These are phyloP conservation scores for Camponotus pennsylvanicus DNA, from an alignment of 1,140 invertebrate genomes.

Conservation along the genomic window DNA sequence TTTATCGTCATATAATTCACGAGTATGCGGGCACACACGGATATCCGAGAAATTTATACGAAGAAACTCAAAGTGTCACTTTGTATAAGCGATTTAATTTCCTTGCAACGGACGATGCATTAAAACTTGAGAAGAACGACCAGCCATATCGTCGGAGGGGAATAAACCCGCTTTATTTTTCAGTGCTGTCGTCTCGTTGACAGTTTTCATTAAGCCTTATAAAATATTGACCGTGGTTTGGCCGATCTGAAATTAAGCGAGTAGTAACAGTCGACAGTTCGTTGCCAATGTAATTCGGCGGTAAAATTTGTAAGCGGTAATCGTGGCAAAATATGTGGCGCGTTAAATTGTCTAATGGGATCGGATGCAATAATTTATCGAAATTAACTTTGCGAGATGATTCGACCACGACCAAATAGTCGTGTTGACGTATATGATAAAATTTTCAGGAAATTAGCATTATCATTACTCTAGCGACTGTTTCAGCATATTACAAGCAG, in stretches of 20 bases:
- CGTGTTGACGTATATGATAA: constrained; percentile 10
- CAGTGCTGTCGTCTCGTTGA: constrained; percentile 17
- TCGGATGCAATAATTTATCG: constrained; percentile 47
- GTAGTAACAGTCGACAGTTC: constrained; percentile 3
- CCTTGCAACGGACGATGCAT: constrained; percentile 24
- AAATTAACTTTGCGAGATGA: constrained; percentile 51
- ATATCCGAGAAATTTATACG: background rate
- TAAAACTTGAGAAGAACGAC: constrained; percentile 31
- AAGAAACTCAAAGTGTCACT: background rate
- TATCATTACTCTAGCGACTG: background rate
- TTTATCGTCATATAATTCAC: constrained; percentile 34
- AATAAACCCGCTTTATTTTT: constrained; percentile 46
- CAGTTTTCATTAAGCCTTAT: constrained; percentile 57
- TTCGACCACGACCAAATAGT: constrained; percentile 36
- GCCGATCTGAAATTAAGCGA: constrained; percentile 55
- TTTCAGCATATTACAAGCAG: background rate
- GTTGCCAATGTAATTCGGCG: background rate
- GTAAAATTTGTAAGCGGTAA: constrained; percentile 48
- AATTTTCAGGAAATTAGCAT: constrained; percentile 51
- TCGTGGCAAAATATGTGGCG: constrained; percentile 41
- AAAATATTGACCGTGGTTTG: constrained; percentile 49
- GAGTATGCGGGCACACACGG: constrained; percentile 12
- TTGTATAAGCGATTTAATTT: constrained; percentile 57
- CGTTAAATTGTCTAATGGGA: constrained; percentile 51
- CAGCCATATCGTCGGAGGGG: constrained; percentile 17